phyloP scores from a whole-genome alignment of 2,797 vertebrate species.

The Buphagus erythrorhynchus region DNA sequence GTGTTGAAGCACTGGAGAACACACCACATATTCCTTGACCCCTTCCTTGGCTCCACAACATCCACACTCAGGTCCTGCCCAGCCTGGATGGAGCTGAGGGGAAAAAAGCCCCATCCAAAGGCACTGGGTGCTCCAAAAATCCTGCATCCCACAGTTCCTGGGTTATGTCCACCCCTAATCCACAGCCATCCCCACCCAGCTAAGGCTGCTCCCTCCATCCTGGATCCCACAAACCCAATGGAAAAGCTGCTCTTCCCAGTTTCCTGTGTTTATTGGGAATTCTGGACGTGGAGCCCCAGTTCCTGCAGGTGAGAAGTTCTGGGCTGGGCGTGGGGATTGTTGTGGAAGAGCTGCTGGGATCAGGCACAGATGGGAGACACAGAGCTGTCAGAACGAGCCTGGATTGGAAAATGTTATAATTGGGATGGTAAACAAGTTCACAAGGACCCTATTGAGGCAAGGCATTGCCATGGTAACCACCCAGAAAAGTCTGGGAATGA shows the following conservation, averaged over 20 bases:
- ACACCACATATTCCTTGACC: rapidly evolving
- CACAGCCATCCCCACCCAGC: no score
- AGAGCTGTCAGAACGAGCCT: slow-evolving; percentile 58
- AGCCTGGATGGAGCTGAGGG: not conserved
- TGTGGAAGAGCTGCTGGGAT: slow-evolving; percentile 12
- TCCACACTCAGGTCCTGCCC: not conserved
- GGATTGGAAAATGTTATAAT: slow-evolving; percentile 45
- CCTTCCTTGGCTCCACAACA: rapidly evolving
- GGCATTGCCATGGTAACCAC: slow-evolving; percentile 68
- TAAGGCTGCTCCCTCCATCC: no score
- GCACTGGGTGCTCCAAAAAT: not conserved
- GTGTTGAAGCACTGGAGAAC: no score
- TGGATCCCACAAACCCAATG: no score
- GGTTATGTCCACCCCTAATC: no score
- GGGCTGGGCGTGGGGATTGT: not conserved
- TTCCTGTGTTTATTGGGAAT: rapidly evolving
- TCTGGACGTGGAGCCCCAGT: no score
- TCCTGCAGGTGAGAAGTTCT: rapidly evolving
- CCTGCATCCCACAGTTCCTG: not conserved
- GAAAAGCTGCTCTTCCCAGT: not conserved
- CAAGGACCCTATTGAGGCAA: slow-evolving; percentile 60
- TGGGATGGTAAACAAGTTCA: slow-evolving; percentile 73
- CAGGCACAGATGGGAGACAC: slow-evolving; percentile 67
- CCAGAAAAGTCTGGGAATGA: slow-evolving; percentile 51
- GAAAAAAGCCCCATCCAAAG: not conserved